Base-by-base conservation (phyloP, 2,888 invertebrate genomes). In the Heliconius aoede region DNA sequence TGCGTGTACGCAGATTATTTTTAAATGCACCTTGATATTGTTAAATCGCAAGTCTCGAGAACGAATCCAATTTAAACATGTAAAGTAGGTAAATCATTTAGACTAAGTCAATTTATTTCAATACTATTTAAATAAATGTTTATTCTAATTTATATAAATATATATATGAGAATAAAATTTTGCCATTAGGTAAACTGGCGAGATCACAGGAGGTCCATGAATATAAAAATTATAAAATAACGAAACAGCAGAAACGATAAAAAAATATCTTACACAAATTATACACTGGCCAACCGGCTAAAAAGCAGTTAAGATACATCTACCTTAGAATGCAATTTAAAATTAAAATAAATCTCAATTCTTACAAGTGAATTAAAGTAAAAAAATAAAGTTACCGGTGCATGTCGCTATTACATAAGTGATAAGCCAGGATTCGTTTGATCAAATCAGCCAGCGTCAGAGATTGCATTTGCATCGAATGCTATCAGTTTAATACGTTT, bases 1-100 rank as follows among this genome's bases (percentile, higher is more conserved):
- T 80, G 79, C 79, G 80, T 80, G 82, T 84, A 84, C 83, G 84
- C 83, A 84, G 81, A 73, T 79, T 83, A 84, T 82, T 83, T 84
- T 82, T 83, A 84, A 82, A 83, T 77, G 81, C 79, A 78, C 62
- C 73, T 78, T 79, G 79, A 76, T 77, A 51, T 71, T 78, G 64
- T 75, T 67, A 61, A 71, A 62, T 72, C 58, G 28, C 40, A 40
- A 65, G 58, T 58, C 36, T 26, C 64, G 74, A 76, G 40, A 55
- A 72, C 72, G 77, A 73, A 72, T 74, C 58, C 61, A 71, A 62
- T 71, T 75, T 64, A 46, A 64, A 46, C 67, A 40, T 24, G 36
- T 26, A 28, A 65, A 36, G 36, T 36, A 65, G 15, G 32, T 65
- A 36, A 36, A 65, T 36, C 36, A 32, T n/a, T n/a, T 32, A 64